These are phyloP conservation scores for Rosalia funebris DNA, from an alignment of 2,888 invertebrate species.

Conservation along the genomic window DNA sequence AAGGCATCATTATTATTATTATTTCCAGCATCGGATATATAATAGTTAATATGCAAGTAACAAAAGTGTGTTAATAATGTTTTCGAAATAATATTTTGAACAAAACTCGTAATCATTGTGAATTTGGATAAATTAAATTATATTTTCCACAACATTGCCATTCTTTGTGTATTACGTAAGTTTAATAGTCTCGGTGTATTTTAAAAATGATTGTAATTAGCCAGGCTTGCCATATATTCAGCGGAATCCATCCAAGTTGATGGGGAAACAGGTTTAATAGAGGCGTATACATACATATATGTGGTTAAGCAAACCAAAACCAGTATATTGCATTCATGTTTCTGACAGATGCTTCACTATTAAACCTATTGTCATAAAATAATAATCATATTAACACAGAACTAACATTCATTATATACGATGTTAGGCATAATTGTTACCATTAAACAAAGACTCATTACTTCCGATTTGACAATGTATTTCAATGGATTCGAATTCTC, in stretches of 20 bases:
- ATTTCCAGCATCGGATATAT: too few relatives aligned
- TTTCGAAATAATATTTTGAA: too few relatives aligned
- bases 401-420: slow-evolving; percentile 53
- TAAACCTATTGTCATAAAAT: slow-evolving; percentile 60
- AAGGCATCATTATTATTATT: too few relatives aligned
- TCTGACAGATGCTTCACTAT: slow-evolving; percentile 58
- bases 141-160: too few relatives aligned
- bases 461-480: slow-evolving; percentile 14
- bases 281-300: slow-evolving; percentile 40
- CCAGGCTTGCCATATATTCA: slow-evolving; percentile 6
- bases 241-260: slow-evolving; percentile 37
- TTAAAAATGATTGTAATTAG: background rate
- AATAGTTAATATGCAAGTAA: too few relatives aligned
- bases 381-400: slow-evolving; percentile 57
- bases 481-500: background rate
- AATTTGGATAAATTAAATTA: too few relatives aligned
- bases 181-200: too few relatives aligned
- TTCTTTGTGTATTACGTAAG: too few relatives aligned
- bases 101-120: too few relatives aligned
- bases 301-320: slow-evolving; percentile 53
- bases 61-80: too few relatives aligned
- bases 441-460: slow-evolving; percentile 45
- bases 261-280: slow-evolving; percentile 34
- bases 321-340: slow-evolving; percentile 57
- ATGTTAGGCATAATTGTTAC: slow-evolving; percentile 53